Evolutionary conservation across 37 sponge, comb jelly and placozoan species (phyloP).

Genomic region (Ephydatia muelleri): DNA sequence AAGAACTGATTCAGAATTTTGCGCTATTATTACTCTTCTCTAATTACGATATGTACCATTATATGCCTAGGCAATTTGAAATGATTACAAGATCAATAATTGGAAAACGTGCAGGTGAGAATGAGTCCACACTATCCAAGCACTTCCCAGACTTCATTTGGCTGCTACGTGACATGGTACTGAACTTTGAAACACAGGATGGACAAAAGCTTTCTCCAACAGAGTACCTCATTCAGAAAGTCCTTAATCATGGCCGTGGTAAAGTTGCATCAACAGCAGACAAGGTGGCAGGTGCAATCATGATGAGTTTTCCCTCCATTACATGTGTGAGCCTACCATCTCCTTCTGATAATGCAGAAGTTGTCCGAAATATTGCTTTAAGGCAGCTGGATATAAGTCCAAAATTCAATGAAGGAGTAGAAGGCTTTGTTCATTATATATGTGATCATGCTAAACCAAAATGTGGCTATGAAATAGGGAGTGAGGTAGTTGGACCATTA

Average conservation of each 20-base stretch:
- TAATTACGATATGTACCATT: neutral
- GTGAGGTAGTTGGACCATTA: neutral
- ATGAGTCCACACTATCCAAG: conserved; percentile 7
- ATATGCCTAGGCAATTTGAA: conserved; percentile 13
- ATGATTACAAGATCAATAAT: conserved; percentile 14
- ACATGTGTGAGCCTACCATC: conserved; percentile 5
- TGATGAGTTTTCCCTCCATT: conserved; percentile 20
- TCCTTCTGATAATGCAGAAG: conserved; percentile 15
- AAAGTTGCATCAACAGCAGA: conserved; percentile 3
- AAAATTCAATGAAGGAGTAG: conserved; percentile 8
- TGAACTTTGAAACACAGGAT: neutral
- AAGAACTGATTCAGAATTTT: too few species aligned
- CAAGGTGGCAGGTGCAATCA: neutral
- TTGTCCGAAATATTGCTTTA: conserved; percentile 7
- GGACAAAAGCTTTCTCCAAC: conserved; percentile 34
- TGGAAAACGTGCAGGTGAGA: neutral
- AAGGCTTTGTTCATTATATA: conserved; percentile 5
- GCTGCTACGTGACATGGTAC: conserved; percentile 33
- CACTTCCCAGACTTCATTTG: conserved; percentile 53
- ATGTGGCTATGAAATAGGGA: neutral
- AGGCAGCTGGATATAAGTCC: neutral
- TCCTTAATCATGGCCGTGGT: neutral
- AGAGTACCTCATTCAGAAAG: conserved; percentile 10
- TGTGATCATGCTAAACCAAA: conserved; percentile 1
- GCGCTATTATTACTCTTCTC: too few species aligned